Percentiles rank a stretch among this genome's conserved stretches.
Evolutionary conservation across 2,888 invertebrate species (phyloP).

Genomic region (Pediacus dermestoides): DNA sequence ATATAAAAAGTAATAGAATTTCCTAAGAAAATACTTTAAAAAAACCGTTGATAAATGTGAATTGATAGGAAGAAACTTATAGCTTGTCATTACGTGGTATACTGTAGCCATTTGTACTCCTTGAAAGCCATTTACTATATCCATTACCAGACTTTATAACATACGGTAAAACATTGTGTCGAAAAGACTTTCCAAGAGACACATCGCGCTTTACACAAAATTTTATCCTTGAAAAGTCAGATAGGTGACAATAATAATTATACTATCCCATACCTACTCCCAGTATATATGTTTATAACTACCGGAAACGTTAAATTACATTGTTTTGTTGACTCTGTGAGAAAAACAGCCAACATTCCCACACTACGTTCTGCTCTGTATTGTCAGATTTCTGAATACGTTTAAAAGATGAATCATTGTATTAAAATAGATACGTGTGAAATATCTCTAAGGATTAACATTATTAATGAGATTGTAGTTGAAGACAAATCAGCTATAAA

Average conservation of each 20-base stretch:
- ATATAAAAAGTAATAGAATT: constrained; percentile 20
- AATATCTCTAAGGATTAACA: not conserved
- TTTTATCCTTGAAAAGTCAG: too few relatives aligned
- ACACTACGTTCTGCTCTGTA: constrained; percentile 1
- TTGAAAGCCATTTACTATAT: too few relatives aligned
- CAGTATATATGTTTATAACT: not conserved
- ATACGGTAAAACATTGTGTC: too few relatives aligned
- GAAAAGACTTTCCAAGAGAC: too few relatives aligned
- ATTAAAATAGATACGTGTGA: constrained; percentile 7
- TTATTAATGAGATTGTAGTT: not conserved
- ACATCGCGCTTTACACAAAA: too few relatives aligned
- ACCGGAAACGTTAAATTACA: constrained; percentile 7
- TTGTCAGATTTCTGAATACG: not conserved
- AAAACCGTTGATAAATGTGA: not conserved
- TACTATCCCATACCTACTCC: too few relatives aligned
- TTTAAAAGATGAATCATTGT: constrained; percentile 6
- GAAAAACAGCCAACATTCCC: constrained; percentile 3
- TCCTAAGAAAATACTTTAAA: constrained; percentile 14
- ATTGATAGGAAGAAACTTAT: constrained; percentile 5
- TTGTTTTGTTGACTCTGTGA: constrained; percentile 5
- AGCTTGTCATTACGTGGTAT: not conserved
- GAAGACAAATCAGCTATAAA: constrained; percentile 1
- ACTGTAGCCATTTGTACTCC: not conserved
- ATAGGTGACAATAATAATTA: too few relatives aligned
- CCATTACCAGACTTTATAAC: too few relatives aligned